Conservation (phyloP, 2,888 invertebrate genomes). For the Microctonus aethiopoides region DNA sequence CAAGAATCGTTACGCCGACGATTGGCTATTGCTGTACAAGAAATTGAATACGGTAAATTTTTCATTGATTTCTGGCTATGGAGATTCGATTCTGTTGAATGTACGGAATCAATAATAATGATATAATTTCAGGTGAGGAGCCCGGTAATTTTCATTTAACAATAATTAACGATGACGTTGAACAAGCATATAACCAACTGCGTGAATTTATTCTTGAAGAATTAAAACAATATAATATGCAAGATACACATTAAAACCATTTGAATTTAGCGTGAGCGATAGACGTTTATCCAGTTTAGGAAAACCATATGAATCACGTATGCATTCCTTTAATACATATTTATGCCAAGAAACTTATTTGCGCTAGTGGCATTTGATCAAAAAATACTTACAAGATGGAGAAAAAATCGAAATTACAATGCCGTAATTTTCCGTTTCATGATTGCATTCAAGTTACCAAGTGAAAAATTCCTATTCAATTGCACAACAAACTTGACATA, state of each 20-base stretch:
- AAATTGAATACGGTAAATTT: conserved; percentile 83
- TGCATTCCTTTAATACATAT: neutral
- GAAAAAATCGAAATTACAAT: neutral
- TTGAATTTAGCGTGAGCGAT: neutral
- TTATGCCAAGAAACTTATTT: neutral
- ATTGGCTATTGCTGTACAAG: conserved; percentile 80
- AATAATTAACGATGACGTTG: conserved; percentile 85
- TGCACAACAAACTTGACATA: no score
- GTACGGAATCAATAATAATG: conserved; percentile 9
- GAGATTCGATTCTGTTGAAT: neutral
- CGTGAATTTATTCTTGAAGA: conserved; percentile 77
- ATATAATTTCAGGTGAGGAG: conserved; percentile 66
- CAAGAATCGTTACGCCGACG: conserved; percentile 86
- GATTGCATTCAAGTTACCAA: no score
- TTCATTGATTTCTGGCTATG: conserved; percentile 2
- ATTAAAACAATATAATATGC: conserved; percentile 69
- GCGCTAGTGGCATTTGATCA: neutral
- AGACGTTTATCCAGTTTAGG: neutral
- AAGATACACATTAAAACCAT: conserved; percentile 40
- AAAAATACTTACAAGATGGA: neutral
- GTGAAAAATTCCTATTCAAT: no score
- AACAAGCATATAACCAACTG: conserved; percentile 81
- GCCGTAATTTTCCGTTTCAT: neutral
- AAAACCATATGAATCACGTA: neutral
- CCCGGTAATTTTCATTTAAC: conserved; percentile 86